A percentile compares a stretch with the other conserved stretches of the same genome.
phyloP scores from a whole-genome alignment of 92 coral and sea anemone genomes.

The Epizoanthus stellaris region DNA sequence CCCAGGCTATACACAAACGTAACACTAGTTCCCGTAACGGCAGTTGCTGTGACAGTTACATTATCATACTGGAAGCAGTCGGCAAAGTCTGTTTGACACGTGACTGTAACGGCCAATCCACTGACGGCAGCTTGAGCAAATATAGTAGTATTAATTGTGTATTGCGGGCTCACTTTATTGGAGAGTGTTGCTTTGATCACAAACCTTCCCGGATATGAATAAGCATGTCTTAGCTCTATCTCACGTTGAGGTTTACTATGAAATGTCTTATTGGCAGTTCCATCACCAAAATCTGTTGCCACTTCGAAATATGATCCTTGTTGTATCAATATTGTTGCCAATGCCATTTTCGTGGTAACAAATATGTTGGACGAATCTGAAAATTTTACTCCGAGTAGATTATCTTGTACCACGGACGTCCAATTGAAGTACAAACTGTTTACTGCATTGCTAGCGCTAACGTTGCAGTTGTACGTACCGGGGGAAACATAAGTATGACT shows the following conservation, averaged over 20 bases:
- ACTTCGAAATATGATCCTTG: constrained; percentile 24
- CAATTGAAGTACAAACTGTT: not conserved
- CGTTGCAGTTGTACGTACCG: not conserved
- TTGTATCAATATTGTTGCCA: not conserved
- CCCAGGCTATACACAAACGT: not conserved
- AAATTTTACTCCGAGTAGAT: constrained; percentile 5
- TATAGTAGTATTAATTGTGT: not conserved
- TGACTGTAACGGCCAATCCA: not conserved
- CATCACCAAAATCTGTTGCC: constrained; percentile 16
- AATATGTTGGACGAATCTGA: not conserved
- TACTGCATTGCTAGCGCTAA: not conserved
- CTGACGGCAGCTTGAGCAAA: not conserved
- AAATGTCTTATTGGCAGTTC: not conserved
- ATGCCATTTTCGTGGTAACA: not conserved
- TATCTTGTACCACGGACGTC: constrained; percentile 25
- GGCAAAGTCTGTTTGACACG: not conserved
- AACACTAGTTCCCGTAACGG: not conserved
- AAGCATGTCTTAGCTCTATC: not conserved
- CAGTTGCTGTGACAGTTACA: constrained; percentile 25
- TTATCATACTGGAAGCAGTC: constrained; percentile 25
- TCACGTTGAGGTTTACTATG: not conserved
- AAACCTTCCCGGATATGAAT: not conserved
- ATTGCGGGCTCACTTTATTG: not conserved
- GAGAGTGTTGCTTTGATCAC: not conserved
- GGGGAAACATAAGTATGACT: not conserved